phyloP scores from a whole-genome alignment of 1,140 invertebrate genomes.

The Adelges cooleyi region DNA sequence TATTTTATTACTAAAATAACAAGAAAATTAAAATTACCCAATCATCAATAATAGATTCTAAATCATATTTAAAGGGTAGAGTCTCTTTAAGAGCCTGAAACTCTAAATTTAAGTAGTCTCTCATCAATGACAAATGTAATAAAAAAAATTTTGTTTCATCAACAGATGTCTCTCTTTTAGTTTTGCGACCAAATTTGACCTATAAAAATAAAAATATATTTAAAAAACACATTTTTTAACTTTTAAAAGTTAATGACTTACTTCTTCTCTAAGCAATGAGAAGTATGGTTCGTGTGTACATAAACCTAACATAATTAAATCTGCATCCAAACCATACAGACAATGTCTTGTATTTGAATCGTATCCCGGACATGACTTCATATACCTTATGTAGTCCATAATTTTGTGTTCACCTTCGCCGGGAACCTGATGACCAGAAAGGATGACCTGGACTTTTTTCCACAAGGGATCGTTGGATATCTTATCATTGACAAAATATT shows the following conservation, averaged over 20 bases:
- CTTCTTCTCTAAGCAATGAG: conserved; percentile 80
- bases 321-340: conserved; percentile 90
- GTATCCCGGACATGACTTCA: conserved; percentile 68
- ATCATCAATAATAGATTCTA: conserved; percentile 68
- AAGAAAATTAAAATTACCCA: conserved; percentile 41
- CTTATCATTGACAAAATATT: conserved; percentile 79
- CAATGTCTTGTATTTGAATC: conserved; percentile 85
- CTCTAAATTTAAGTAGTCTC: conserved; percentile 88
- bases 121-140: conserved; percentile 77
- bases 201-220: conserved; percentile 33
- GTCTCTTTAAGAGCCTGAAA: conserved; percentile 64
- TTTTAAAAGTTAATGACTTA: conserved; percentile 37
- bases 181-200: conserved; percentile 58
- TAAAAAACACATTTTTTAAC: no score
- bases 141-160: conserved; percentile 89
- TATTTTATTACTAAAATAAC: neutral
- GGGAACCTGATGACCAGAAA: conserved; percentile 78
- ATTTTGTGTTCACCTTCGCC: conserved; percentile 98
- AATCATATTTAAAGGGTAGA: conserved; percentile 59
- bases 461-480: conserved; percentile 72
- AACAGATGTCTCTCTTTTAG: conserved; percentile 43
- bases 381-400: conserved; percentile 90
- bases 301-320: conserved; percentile 88
- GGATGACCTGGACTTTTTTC: conserved; percentile 64
- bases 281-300: conserved; percentile 93